Evolutionary conservation across 2,888 invertebrate genomes (phyloP).

Genomic region (Rutpela maculata): DNA sequence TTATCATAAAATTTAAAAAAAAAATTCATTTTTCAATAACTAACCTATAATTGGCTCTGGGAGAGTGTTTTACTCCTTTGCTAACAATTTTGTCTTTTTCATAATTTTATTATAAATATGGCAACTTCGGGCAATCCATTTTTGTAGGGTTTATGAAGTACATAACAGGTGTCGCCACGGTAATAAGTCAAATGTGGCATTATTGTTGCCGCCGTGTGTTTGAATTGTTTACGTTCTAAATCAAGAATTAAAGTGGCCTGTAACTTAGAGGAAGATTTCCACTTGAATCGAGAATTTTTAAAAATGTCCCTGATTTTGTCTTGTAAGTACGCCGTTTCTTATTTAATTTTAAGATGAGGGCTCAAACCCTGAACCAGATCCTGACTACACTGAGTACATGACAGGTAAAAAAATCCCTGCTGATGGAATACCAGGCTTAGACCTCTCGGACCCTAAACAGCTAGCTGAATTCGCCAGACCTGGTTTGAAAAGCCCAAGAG

Average conservation of each 20-base stretch:
- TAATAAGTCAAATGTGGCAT: constrained; percentile 22
- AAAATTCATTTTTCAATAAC: too few species aligned
- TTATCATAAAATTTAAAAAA: too few species aligned
- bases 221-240: constrained; percentile 24
- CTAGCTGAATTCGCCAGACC: constrained; percentile 93
- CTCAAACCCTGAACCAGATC: constrained; percentile 91
- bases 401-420: constrained; percentile 87
- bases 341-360: constrained; percentile 81
- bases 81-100: background rate
- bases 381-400: constrained; percentile 95
- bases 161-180: constrained; percentile 23
- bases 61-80: too few species aligned
- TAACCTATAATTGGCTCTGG: too few species aligned
- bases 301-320: constrained; percentile 29
- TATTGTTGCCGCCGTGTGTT: constrained; percentile 37
- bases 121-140: background rate
- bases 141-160: background rate
- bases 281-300: background rate
- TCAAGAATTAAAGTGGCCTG: background rate
- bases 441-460: constrained; percentile 94
- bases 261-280: constrained; percentile 10
- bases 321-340: constrained; percentile 34
- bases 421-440: constrained; percentile 86
- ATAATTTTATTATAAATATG: background rate
- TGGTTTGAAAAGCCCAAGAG: constrained; percentile 83